These are phyloP conservation scores for Litoditis marina DNA, from an alignment of 2,888 invertebrate genomes.

Conservation along the genomic window DNA sequence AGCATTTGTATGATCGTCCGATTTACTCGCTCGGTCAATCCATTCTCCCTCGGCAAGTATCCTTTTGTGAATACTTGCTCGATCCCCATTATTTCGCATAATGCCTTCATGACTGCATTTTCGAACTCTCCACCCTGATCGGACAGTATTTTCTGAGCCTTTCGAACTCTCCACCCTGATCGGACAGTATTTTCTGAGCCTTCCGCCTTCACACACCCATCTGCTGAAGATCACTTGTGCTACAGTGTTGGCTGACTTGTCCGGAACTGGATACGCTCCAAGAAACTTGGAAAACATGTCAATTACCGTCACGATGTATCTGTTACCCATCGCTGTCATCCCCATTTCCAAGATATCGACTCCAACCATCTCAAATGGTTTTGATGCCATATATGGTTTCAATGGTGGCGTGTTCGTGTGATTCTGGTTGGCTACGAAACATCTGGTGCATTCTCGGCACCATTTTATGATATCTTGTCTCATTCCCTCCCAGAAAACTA, in stretches of 20 bases:
- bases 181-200: constrained; percentile 15
- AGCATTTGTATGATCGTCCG: constrained; percentile 19
- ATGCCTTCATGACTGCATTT: constrained; percentile 11
- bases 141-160: too few relatives aligned
- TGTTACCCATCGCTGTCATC: constrained; percentile 8
- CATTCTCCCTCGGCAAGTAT: constrained; percentile 33
- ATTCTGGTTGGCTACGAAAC: constrained; percentile 13
- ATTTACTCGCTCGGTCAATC: constrained; percentile 26
- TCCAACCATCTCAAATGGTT: constrained; percentile 24
- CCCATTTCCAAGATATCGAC: constrained; percentile 23
- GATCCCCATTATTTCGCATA: constrained; percentile 13
- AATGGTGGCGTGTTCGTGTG: constrained; percentile 13
- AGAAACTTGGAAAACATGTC: constrained; percentile 23
- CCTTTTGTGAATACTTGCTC: constrained; percentile 15
- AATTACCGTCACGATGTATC: constrained; percentile 20
- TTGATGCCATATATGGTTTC: constrained; percentile 4
- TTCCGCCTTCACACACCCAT: constrained; percentile 22
- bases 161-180: constrained; percentile 24
- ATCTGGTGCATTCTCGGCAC: constrained; percentile 13
- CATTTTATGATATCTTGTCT: constrained; percentile 10
- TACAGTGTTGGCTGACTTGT: constrained; percentile 24
- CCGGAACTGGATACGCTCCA: constrained; percentile 14
- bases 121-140: too few relatives aligned
- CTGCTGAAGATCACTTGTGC: constrained; percentile 13
- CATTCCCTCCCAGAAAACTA: constrained; percentile 23